Evolutionary conservation across 2,888 invertebrate genomes (phyloP).

Genomic region (Aethes cnicana): DNA sequence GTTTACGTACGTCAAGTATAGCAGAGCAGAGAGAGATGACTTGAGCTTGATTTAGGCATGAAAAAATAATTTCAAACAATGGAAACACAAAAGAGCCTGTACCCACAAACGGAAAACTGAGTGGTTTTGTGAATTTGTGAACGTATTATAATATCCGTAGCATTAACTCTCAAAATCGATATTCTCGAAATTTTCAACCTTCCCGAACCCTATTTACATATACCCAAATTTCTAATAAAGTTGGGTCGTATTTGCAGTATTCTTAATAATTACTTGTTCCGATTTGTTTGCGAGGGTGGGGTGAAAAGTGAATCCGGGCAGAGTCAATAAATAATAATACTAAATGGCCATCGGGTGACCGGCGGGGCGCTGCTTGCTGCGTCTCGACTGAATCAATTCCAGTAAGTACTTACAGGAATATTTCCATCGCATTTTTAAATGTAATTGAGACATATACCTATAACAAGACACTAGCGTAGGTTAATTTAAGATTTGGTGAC

Average conservation of each 20-base stretch:
- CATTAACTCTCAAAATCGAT: too few species aligned
- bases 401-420: neutral
- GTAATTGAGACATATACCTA: too few species aligned
- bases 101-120: too few species aligned
- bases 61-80: too few species aligned
- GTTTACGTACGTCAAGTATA: slow-evolving; percentile 8
- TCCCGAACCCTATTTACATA: slow-evolving; percentile 23
- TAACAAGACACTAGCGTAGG: too few species aligned
- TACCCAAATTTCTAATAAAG: slow-evolving; percentile 56
- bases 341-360: slow-evolving; percentile 72
- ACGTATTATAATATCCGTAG: too few species aligned
- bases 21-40: too few species aligned
- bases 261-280: slow-evolving; percentile 81
- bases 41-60: too few species aligned
- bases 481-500: too few species aligned
- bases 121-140: too few species aligned
- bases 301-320: slow-evolving; percentile 70
- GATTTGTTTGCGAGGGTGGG: slow-evolving; percentile 70
- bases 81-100: too few species aligned
- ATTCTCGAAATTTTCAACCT: too few species aligned
- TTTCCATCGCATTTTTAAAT: neutral
- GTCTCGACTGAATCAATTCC: slow-evolving; percentile 17
- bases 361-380: slow-evolving; percentile 35
- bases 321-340: slow-evolving; percentile 80
- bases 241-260: slow-evolving; percentile 71